phyloP scores from a whole-genome alignment of 2,113 vertebrate genomes.

The Pachypanchax playfairii region DNA sequence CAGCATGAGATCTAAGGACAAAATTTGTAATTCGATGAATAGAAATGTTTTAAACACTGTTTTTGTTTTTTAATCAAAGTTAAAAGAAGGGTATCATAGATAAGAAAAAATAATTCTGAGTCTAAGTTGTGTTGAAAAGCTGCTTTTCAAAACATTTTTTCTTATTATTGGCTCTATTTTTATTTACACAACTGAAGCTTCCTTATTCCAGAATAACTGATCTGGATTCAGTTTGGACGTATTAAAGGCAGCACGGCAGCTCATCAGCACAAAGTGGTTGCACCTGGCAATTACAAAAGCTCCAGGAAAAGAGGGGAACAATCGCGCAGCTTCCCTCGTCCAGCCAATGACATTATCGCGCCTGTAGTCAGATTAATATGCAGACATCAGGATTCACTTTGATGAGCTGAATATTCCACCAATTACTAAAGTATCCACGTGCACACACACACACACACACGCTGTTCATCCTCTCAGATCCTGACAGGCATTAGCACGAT shows the following conservation, averaged over 20 bases:
- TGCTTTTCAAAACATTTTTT: not conserved
- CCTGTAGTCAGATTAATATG: slow-evolving; percentile 54
- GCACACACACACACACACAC: slow-evolving; percentile 4
- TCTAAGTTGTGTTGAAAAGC: not conserved
- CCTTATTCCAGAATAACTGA: not conserved
- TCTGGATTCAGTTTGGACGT: slow-evolving; percentile 23
- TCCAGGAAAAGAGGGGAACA: slow-evolving; percentile 30
- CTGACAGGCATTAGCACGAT: slow-evolving; percentile 19
- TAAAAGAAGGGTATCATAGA: not conserved
- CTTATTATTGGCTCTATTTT: not conserved
- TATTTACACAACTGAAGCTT: not conserved
- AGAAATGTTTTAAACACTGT: too few species aligned
- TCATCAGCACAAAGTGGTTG: slow-evolving; percentile 63
- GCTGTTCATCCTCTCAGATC: slow-evolving; percentile 25
- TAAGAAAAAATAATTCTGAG: not conserved
- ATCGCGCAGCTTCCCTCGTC: slow-evolving; percentile 42
- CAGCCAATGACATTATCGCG: slow-evolving; percentile 48
- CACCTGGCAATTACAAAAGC: slow-evolving; percentile 72
- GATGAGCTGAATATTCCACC: slow-evolving; percentile 63
- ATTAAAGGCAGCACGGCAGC: slow-evolving; percentile 12
- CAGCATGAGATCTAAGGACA: too few species aligned
- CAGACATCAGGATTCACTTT: slow-evolving; percentile 66
- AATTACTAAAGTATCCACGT: slow-evolving; percentile 31
- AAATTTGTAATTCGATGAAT: too few species aligned
- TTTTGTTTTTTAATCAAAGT: not conserved